A percentile compares a stretch with the other conserved stretches of the same genome.
phyloP scores from a whole-genome alignment of 2,113 vertebrate species.

The Dicaeum eximium region DNA sequence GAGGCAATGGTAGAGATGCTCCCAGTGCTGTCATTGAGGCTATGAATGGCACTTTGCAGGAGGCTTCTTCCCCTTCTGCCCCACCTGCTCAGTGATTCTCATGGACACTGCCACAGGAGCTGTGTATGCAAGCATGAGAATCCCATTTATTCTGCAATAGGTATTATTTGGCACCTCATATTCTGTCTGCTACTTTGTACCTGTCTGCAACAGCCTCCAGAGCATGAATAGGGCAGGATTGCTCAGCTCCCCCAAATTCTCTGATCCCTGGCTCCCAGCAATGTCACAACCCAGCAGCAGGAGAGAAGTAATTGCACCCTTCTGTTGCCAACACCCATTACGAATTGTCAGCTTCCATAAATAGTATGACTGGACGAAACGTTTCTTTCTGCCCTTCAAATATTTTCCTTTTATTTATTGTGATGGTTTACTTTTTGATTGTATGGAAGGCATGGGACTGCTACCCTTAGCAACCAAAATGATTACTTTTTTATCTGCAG shows the following conservation, averaged over 20 bases:
- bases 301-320: conserved; percentile 15
- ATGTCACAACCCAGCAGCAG: background rate
- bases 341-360: conserved; percentile 28
- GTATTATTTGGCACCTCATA: background rate
- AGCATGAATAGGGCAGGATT: background rate
- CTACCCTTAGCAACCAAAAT: background rate
- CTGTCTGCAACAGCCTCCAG: conserved; percentile 11
- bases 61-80: background rate
- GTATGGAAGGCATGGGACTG: background rate
- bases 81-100: background rate
- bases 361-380: background rate
- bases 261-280: background rate
- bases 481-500: background rate
- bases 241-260: background rate
- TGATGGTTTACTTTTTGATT: conserved; percentile 9
- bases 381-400: background rate
- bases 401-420: background rate
- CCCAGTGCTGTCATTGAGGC: background rate
- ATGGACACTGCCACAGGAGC: background rate
- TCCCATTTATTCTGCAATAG: conserved; percentile 35
- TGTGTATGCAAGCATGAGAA: background rate
- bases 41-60: conserved; percentile 21
- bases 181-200: background rate
- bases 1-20: background rate
- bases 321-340: background rate